Base-by-base conservation (phyloP, 1,140 invertebrate genomes). In the Drosophila insularis region DNA sequence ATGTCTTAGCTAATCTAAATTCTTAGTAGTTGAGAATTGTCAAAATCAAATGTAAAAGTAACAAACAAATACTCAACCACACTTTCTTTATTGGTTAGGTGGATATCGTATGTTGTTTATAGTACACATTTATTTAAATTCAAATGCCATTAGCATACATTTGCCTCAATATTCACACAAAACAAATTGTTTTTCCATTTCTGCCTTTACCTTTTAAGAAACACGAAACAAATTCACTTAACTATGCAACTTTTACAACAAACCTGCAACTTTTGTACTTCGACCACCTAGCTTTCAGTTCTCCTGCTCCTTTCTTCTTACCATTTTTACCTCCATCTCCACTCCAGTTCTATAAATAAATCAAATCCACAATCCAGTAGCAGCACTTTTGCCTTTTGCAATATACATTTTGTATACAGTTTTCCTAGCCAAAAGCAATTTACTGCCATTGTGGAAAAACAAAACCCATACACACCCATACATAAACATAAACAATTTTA, bases 371-470 rank as follows among this genome's bases (percentile, higher is more conserved):
- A 58, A 55, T 40, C 63, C 66, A 43, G 14, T 56, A 50, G 60
- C 60, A 73, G 69, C 66, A 84, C 70, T 85, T 63, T 77, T 62
- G 62, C 61, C 69, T 68, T 73, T 67, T 63, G 59, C 37, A 64
- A 63, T 65, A 58, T 74, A 61, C 54, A 63, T 66, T 50, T 61
- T 43, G 19, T 61, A 21, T 63, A 58, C 50, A 13, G 31, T 39
- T 11, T 58, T 39, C 6, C 23, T 40, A 64, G 40, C 21, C 27
- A 75, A 74, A 84, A 63, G 21, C 79, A 80, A 75, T 79, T 80
- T 79, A 58, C 67, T 69, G 62, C 37, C 59, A 68, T 59, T 61
- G 32, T 64, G 58, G 53, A 80, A 69, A 63, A 74, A 66, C 61
- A 76, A 59, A 82, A 21, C 17, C 17, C 35, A 17, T 7, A 60